A percentile compares a stretch with the other conserved stretches of the same genome.
Evolutionary conservation across 1,140 invertebrate species (phyloP).

Genomic region (Bombus superbus): DNA sequence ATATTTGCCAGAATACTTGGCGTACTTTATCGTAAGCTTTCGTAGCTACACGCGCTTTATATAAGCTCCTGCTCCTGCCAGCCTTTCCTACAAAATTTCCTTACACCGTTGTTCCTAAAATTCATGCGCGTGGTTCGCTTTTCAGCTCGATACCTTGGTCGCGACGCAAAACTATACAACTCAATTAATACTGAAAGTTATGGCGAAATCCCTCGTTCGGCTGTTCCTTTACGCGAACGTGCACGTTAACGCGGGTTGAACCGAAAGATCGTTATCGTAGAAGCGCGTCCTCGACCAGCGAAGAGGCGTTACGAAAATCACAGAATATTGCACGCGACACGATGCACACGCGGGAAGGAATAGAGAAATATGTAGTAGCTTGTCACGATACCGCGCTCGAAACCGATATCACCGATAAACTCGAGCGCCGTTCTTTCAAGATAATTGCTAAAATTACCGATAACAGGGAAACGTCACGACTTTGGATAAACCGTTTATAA

Average conservation of each 20-base stretch:
- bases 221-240: not conserved
- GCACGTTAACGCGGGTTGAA: not conserved
- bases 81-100: no score
- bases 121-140: not conserved
- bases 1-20: not conserved
- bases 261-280: not conserved
- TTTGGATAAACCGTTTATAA: not conserved
- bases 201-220: not conserved
- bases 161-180: not conserved
- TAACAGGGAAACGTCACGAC: not conserved
- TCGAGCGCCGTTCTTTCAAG: not conserved
- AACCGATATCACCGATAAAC: not conserved
- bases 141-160: not conserved
- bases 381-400: not conserved
- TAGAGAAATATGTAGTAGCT: not conserved
- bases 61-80: no score
- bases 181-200: not conserved
- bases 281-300: conserved; percentile 57
- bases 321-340: conserved; percentile 48
- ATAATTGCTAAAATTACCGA: not conserved
- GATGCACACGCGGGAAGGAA: not conserved
- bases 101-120: no score
- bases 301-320: conserved; percentile 51
- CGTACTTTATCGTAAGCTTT: not conserved
- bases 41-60: not conserved